Evolutionary conservation across 2,888 invertebrate species (phyloP), one percentile per base, ranked within the genome.

Genomic region (Cristatella mucedo): DNA sequence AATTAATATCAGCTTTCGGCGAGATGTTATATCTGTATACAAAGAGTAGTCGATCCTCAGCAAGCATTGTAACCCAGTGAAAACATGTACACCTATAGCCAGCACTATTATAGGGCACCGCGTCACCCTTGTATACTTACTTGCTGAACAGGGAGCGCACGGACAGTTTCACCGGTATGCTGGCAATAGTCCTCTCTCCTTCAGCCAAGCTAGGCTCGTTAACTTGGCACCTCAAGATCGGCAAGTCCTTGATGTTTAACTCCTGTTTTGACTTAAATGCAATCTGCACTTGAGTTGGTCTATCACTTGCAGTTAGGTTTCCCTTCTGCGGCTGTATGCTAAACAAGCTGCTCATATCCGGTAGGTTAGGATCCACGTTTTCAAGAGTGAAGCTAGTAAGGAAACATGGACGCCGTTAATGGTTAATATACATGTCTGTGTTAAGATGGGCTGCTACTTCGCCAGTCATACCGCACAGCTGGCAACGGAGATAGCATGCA

Each of bases 101-200:
- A n/a, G n/a, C n/a, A n/a, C n/a, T n/a, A n/a, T n/a, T n/a, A n/a
- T n/a, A n/a, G n/a, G n/a, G n/a, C n/a, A n/a, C n/a, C n/a, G n/a
- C n/a, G n/a, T n/a, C n/a, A n/a, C n/a, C n/a, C n/a, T n/a, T n/a
- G n/a, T n/a, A 33, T 4, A 53, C 60, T 52, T 48, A 66, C 66
- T 63, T 66, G 57, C 59, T 60, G 48, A 59, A 65, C 30, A 64
- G 58, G 21, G 63, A 52, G 44, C 56, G 56, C 20, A 59, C 64
- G 9, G 63, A 60, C 5, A 67, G 52, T 48, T 63, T 63, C 46
- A 67, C 57, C n/a, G 66, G 67, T 26, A 67, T 64, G 42, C 56
- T 58, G 33, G 66, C 67, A 30, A 67, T 65, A 15, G 57, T 51
- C 45, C 63, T 60, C 4, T 60, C 62, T 18, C 54, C 54, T 11